Evolutionary conservation across 2,113 vertebrate genomes (phyloP), one percentile per base, ranked within the genome.

Genomic region (Rhagologus leucostigma): DNA sequence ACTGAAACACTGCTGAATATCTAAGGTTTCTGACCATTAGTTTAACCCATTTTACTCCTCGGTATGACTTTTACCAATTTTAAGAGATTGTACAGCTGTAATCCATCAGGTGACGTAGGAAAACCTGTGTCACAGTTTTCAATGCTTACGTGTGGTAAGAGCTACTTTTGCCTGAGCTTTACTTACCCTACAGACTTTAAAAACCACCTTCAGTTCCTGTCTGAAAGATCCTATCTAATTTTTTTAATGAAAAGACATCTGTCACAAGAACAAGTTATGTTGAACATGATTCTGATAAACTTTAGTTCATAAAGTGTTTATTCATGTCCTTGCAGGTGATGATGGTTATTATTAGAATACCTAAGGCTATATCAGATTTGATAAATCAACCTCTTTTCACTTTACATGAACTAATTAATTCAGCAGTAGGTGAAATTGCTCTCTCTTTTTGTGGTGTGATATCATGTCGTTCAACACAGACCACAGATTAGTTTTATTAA

Each of bases 331-430:
- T 57, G 56, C 46, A 92, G 52, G 32, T 94, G 76, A 49, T 69
- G 30, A 81, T 85, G 39, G 24, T 91, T 86, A 89, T 95, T 89
- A 92, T 77, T 79, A 41, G 13, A 83, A 69, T 56, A 95, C 68
- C 55, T 93, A 68, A 94, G 77, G 91, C 77, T 95, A 95, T 75
- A 93, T 67, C 70, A 89, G 70, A 79, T 59, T 76, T 94, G 73
- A 91, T 49, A 78, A 87, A 82, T 82, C 62, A 83, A 77, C 82
- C 24, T 94, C 65, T 73, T 97, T 97, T 92, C 69, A 91, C 24
- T 96, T 90, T 95, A 94, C 73, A 89, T 78, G n/a, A 49, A 81
- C 57, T 89, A 95, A 98, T 97, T 97, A 97, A 97, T 97, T 93
- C 91, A 96, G 80, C 56, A 94, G 71, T 55, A 84, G 69, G 78